Percentiles rank a stretch among this genome's conserved stretches.
These are phyloP conservation scores for Psittacus erithacus DNA, from an alignment of 2,113 vertebrate species.

Conservation along the genomic window DNA sequence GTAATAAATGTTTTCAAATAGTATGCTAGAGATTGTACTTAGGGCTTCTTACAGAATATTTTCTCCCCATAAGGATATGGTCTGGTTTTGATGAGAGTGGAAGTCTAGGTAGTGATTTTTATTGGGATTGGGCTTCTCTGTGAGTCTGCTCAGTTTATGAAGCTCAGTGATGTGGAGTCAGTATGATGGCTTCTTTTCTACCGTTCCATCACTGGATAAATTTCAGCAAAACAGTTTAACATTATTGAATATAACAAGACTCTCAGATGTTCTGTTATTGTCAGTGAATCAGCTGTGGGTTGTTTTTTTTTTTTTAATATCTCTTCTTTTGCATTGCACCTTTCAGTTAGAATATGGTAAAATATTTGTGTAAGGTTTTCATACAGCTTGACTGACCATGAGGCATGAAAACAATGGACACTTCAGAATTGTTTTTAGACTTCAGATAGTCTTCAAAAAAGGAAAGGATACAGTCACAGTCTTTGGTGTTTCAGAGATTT, in stretches of 20 bases:
- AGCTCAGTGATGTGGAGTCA: not conserved
- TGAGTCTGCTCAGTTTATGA: fast-evolving
- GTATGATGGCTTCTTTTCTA: not conserved
- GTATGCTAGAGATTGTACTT: not conserved
- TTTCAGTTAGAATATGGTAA: not conserved
- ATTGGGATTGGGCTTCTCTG: not conserved
- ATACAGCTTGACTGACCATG: not conserved
- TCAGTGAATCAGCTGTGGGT: not conserved
- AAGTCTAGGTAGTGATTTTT: not conserved
- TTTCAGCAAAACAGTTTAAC: not conserved
- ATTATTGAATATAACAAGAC: not conserved
- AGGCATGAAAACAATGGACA: too few relatives aligned
- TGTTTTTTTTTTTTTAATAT: not conserved
- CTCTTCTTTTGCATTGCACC: not conserved
- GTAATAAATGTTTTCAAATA: not conserved
- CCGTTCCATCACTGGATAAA: not conserved
- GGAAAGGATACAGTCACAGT: not conserved
- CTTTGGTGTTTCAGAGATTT: not conserved
- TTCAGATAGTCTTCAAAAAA: not conserved
- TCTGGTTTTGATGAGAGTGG: not conserved
- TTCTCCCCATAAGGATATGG: not conserved
- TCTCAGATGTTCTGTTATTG: not conserved
- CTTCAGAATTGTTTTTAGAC: not conserved
- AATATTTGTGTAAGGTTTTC: not conserved
- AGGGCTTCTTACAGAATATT: not conserved